Evolutionary conservation across 1,140 invertebrate genomes (phyloP).

Genomic region (Drosophila sulfurigaster): DNA sequence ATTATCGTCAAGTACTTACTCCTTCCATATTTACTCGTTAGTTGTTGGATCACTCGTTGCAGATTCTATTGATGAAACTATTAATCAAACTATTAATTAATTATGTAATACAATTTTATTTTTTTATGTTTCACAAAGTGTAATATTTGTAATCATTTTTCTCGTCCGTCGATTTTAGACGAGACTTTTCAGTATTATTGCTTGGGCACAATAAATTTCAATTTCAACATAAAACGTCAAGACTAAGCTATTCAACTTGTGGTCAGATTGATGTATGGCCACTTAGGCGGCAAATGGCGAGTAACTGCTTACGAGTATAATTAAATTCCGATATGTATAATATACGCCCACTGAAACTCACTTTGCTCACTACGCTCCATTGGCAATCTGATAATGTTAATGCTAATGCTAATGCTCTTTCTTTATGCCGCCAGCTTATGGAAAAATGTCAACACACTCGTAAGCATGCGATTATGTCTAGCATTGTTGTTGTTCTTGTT

Average conservation of each 20-base stretch:
- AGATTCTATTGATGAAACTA: too few species aligned
- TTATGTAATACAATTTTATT: too few species aligned
- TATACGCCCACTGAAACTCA: conserved; percentile 19
- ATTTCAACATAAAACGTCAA: background rate
- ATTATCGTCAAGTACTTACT: too few species aligned
- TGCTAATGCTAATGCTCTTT: conserved; percentile 25
- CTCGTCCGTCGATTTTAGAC: too few species aligned
- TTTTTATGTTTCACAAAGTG: too few species aligned
- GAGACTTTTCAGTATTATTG: background rate
- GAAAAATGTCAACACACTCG: conserved; percentile 43
- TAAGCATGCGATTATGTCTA: conserved; percentile 46
- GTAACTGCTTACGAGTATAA: conserved; percentile 31
- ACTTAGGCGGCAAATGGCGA: conserved; percentile 17
- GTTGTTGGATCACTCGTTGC: too few species aligned
- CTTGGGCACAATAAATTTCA: background rate
- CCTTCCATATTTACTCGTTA: too few species aligned
- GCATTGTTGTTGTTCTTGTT: conserved; percentile 6
- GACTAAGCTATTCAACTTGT: background rate
- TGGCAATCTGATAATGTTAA: conserved; percentile 51
- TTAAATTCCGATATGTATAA: conserved; percentile 42
- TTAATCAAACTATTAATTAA: too few species aligned
- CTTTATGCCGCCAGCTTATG: conserved; percentile 28
- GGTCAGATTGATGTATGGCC: conserved; percentile 21
- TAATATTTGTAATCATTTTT: too few species aligned
- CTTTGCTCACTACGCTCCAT: conserved; percentile 33